Evolutionary conservation across 2,113 vertebrate genomes (phyloP).

Genomic region (Crotalus tigris): DNA sequence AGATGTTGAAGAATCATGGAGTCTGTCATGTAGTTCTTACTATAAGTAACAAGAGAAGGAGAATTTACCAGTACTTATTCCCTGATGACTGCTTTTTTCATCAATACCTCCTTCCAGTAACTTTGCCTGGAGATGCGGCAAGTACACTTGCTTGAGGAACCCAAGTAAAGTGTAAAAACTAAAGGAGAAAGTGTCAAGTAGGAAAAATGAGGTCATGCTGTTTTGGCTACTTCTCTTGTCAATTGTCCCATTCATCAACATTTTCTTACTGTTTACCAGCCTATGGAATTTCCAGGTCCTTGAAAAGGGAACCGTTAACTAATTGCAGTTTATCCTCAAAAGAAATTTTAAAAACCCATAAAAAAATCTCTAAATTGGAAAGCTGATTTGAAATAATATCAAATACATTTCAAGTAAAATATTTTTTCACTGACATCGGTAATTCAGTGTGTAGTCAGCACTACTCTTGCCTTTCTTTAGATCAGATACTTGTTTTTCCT

Average conservation of each 20-base stretch:
- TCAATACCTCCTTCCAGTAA: too few relatives aligned
- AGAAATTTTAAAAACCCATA: background rate
- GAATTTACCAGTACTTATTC: background rate
- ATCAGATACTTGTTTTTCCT: background rate
- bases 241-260: background rate
- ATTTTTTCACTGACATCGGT: background rate
- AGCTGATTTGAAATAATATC: background rate
- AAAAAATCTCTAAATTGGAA: background rate
- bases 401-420: background rate
- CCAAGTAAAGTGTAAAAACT: background rate
- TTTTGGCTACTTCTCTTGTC: background rate
- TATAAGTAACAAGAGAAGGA: background rate
- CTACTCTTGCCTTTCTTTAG: background rate
- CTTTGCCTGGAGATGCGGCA: background rate
- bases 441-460: background rate
- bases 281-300: background rate
- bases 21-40: background rate
- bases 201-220: too few relatives aligned
- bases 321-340: background rate
- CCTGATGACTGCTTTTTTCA: background rate
- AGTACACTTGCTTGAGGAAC: background rate
- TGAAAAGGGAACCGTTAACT: background rate
- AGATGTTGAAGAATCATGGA: background rate
- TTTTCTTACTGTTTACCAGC: background rate
- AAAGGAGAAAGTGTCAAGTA: background rate